These are phyloP conservation scores for Drosophila longiperda DNA, from an alignment of 2,888 invertebrate species.

Conservation along the genomic window DNA sequence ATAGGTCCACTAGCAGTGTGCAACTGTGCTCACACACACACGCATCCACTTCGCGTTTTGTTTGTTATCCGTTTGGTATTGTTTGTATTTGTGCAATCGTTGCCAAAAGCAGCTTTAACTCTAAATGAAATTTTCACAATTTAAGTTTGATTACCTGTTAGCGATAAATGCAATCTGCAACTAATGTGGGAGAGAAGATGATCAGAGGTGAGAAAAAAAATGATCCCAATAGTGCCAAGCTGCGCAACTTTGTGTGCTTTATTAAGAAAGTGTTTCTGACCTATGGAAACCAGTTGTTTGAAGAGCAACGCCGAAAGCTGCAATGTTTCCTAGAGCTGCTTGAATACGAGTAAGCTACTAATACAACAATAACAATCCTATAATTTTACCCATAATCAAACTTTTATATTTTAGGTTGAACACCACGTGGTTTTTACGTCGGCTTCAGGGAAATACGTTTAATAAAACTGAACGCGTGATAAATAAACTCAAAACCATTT, in stretches of 20 bases:
- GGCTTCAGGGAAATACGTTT: background rate
- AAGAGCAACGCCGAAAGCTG: background rate
- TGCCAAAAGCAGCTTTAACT: background rate
- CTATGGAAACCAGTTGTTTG: background rate
- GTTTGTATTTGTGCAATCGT: background rate
- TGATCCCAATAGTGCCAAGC: background rate
- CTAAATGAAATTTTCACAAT: background rate
- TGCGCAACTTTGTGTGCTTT: background rate
- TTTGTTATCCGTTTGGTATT: background rate
- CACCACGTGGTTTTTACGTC: background rate
- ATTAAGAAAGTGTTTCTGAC: background rate
- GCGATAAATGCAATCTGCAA: background rate
- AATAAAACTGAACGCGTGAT: background rate
- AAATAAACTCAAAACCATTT: background rate
- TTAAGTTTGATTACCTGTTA: background rate
- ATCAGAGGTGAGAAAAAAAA: background rate
- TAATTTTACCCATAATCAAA: background rate
- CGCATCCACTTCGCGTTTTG: background rate
- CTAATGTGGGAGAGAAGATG: background rate
- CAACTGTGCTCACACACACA: conserved; percentile 35
- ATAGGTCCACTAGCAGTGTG: conserved; percentile 42
- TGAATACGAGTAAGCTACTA: background rate
- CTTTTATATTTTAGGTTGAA: background rate
- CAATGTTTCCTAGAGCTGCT: background rate
- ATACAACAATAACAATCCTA: background rate